phyloP scores from a whole-genome alignment of 1,140 invertebrate species.

The Calosoma granatense region DNA sequence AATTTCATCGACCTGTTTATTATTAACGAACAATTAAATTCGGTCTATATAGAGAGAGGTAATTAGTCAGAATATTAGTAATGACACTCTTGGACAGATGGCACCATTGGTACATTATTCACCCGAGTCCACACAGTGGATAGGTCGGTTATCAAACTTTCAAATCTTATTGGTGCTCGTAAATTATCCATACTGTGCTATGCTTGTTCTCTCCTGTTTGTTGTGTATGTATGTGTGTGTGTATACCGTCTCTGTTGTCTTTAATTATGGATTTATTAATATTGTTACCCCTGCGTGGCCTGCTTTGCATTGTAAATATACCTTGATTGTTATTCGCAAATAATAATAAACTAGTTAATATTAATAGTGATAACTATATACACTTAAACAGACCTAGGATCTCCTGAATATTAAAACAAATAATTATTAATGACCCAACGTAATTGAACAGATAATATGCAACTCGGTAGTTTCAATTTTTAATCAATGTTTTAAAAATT shows the following conservation, averaged over 20 bases:
- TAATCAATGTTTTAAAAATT: too few relatives aligned
- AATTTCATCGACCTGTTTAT: too few relatives aligned
- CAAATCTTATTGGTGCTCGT: constrained; percentile 4
- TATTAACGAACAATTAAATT: background rate
- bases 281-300: background rate
- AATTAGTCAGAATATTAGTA: constrained; percentile 4
- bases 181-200: background rate
- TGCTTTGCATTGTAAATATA: background rate
- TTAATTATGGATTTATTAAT: constrained; percentile 2
- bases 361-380: too few relatives aligned
- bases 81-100: background rate
- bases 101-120: background rate
- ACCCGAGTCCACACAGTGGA: background rate
- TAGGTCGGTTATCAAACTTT: constrained; percentile 3
- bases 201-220: too few relatives aligned
- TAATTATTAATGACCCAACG: too few relatives aligned
- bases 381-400: too few relatives aligned
- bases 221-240: background rate
- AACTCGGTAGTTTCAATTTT: too few relatives aligned
- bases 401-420: too few relatives aligned
- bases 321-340: background rate
- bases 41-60: background rate
- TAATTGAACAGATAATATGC: too few relatives aligned
- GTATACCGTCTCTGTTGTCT: background rate
- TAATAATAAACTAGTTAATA: too few relatives aligned